These are phyloP conservation scores for Nomada goodeniana DNA, from an alignment of 2,888 invertebrate genomes.

Conservation along the genomic window DNA sequence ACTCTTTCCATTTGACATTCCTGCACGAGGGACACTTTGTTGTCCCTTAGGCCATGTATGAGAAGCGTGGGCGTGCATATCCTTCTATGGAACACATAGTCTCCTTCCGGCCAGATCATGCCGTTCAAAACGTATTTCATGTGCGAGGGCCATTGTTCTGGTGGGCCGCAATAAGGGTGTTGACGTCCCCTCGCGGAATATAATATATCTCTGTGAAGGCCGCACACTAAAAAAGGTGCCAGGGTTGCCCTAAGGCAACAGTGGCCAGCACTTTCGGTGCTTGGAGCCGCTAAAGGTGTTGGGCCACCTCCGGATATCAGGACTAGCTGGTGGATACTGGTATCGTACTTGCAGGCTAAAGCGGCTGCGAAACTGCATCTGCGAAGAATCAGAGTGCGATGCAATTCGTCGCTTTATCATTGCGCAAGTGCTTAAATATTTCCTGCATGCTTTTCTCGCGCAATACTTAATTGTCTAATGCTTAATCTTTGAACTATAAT, in stretches of 20 bases:
- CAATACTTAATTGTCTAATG: too few relatives aligned
- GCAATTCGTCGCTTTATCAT: conserved; percentile 2
- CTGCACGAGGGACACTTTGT: conserved; percentile 88
- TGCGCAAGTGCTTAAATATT: not conserved
- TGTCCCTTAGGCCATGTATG: conserved; percentile 88
- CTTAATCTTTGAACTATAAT: too few relatives aligned
- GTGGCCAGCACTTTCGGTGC: conserved; percentile 85
- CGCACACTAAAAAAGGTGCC: conserved; percentile 87
- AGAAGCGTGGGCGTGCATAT: conserved; percentile 88
- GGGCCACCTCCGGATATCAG: conserved; percentile 89
- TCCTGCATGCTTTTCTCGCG: not conserved
- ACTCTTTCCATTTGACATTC: conserved; percentile 90
- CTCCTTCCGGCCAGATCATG: conserved; percentile 89
- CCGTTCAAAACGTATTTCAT: conserved; percentile 86
- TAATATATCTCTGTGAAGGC: conserved; percentile 86
- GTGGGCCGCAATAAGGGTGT: conserved; percentile 84
- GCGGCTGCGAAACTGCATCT: conserved; percentile 88
- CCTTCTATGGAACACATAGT: conserved; percentile 88
- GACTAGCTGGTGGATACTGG: conserved; percentile 87
- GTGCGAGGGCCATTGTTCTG: conserved; percentile 84
- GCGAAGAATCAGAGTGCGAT: conserved; percentile 52
- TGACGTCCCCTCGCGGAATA: conserved; percentile 86
- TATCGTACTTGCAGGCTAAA: conserved; percentile 86
- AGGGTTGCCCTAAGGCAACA: conserved; percentile 85
- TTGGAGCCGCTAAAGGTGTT: conserved; percentile 87